These are phyloP conservation scores for Dolichallabes microphthalmus DNA, from an alignment of 2,113 vertebrate species.

Conservation along the genomic window DNA sequence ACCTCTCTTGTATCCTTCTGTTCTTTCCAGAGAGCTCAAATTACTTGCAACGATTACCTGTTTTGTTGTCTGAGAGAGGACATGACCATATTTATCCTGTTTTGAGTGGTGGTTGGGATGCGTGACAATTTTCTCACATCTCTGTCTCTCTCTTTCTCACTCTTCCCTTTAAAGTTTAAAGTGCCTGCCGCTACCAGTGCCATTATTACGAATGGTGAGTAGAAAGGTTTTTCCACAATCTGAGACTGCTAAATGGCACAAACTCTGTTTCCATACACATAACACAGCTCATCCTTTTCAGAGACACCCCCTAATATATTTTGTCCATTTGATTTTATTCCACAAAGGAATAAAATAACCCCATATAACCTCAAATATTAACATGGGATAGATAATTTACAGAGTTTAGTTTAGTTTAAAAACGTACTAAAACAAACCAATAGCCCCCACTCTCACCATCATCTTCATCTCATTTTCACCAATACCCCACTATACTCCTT, in stretches of 20 bases:
- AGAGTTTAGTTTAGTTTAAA: neutral
- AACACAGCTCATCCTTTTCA: neutral
- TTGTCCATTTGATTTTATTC: neutral
- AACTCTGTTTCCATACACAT: neutral
- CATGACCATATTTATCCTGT: constrained; percentile 2
- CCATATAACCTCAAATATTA: neutral
- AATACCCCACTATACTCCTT: neutral
- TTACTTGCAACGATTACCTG: neutral
- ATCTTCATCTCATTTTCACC: neutral
- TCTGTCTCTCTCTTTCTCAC: neutral
- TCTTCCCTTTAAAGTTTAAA: constrained; percentile 69
- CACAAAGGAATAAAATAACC: neutral
- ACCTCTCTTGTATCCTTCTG: constrained; percentile 11
- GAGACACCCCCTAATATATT: neutral
- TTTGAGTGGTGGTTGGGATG: constrained; percentile 12
- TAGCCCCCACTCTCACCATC: neutral
- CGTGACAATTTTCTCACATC: neutral
- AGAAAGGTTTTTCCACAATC: neutral
- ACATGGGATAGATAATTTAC: neutral
- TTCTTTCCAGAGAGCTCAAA: constrained; percentile 3
- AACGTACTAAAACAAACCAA: neutral
- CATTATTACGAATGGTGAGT: constrained; percentile 78
- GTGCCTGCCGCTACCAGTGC: constrained; percentile 75
- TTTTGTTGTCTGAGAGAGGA: neutral
- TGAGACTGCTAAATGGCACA: neutral